Conservation (phyloP, 2,797 vertebrate genomes). For the Acestrorhynchus altus region DNA sequence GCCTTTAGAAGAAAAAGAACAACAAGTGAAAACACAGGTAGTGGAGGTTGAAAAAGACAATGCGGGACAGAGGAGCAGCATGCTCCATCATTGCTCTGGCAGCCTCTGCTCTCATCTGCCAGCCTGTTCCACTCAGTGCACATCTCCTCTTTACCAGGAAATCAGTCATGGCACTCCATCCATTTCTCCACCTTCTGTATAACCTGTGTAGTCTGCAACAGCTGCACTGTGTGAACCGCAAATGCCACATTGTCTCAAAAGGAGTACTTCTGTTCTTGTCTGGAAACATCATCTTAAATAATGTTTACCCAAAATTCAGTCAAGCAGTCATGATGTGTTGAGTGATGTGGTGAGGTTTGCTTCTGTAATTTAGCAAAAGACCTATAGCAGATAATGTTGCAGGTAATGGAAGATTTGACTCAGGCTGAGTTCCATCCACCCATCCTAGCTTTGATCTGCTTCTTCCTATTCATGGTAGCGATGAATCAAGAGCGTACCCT, state of each 20-base stretch:
- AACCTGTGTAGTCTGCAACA: slow-evolving; percentile 39
- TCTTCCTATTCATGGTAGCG: too few species aligned
- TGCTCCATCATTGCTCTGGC: slow-evolving; percentile 42
- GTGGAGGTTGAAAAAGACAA: slow-evolving; percentile 28
- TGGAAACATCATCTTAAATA: neutral
- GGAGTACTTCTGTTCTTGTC: slow-evolving; percentile 3
- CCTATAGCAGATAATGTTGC: neutral
- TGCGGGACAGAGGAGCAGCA: slow-evolving; percentile 17
- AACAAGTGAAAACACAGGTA: neutral
- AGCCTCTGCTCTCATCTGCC: slow-evolving; percentile 37
- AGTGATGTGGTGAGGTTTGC: too few species aligned
- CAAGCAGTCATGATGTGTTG: neutral
- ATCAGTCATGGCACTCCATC: slow-evolving; percentile 58
- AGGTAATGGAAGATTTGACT: too few species aligned
- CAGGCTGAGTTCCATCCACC: too few species aligned
- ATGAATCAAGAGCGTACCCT: too few species aligned
- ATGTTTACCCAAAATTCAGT: neutral
- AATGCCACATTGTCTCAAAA: slow-evolving; percentile 31
- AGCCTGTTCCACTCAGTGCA: slow-evolving; percentile 46
- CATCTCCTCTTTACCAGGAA: slow-evolving; percentile 53
- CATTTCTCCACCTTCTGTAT: slow-evolving; percentile 37
- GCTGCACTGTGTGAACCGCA: slow-evolving; percentile 32
- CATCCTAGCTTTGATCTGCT: too few species aligned
- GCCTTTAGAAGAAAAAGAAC: neutral
- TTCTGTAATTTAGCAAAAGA: too few species aligned